Evolutionary conservation across 2,888 invertebrate genomes (phyloP), one percentile per base, ranked within the genome.

Genomic region (Desoria tigrina): DNA sequence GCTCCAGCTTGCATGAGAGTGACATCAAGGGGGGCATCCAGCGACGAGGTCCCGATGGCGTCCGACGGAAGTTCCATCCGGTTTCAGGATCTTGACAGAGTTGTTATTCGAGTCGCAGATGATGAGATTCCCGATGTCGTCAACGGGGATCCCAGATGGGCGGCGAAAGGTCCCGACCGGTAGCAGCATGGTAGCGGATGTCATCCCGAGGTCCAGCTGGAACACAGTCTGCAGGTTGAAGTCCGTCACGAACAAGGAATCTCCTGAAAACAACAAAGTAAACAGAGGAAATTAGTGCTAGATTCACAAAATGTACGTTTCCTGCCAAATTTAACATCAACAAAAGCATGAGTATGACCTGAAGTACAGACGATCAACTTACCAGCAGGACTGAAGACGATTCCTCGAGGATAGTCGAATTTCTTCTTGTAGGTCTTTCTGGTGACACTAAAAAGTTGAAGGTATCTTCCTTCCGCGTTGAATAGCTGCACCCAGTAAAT

Each of bases 131-230:
- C 68, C 72, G 7, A 56, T 54, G 6, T 28, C 50, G 53, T 73
- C 68, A 32, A 69, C 37, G n/a, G 39, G 28, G 23, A 73, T 42
- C 21, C 72, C 68, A 26, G 65, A 63, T 2, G 70, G 70, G 16
- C 68, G 62, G 28, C n/a, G 27, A 4, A 54, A 32, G 24, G 21
- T 28, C 28, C 32, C 54, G 6, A 14, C 2, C 4, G 27, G 7
- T 3, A 54, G 9, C 6, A 54, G 4, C 28, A 32, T 3, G n/a
- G 3, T 3, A 21, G 3, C 21, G 37, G 32, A 18, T 3, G 14
- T 14, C 2, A 27, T 16, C 3, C n/a, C 54, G 9, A 54, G 3
- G 28, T 27, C 54, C 32, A 32, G 11, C 32, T 32, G 32, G 32
- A 32, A 32, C 32, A 32, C 32, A 32, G 32, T 16, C 6, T 51